A percentile compares a stretch with the other conserved stretches of the same genome.
phyloP scores from a whole-genome alignment of 2,797 vertebrate genomes.

The Schizothorax lantsangensis region DNA sequence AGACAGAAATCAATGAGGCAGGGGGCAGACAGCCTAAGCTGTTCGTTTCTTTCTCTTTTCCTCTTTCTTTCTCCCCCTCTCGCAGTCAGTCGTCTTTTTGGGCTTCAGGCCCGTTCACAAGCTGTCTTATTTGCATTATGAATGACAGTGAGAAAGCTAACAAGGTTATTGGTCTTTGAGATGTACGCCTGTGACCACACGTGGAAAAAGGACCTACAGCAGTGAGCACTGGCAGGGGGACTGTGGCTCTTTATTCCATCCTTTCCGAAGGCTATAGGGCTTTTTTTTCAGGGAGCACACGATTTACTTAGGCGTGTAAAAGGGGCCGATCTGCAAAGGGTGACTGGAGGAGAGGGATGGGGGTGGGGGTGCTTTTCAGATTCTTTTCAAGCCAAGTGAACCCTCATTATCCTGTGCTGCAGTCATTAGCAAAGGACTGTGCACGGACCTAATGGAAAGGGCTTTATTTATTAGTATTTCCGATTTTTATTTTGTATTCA shows the following conservation, averaged over 20 bases:
- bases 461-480: conserved; percentile 73
- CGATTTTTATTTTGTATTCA: conserved; percentile 57
- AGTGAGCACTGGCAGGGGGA: conserved; percentile 85
- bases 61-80: conserved; percentile 41
- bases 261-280: conserved; percentile 74
- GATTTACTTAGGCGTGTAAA: conserved; percentile 81
- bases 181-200: conserved; percentile 88
- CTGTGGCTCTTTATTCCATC: conserved; percentile 86
- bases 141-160: conserved; percentile 91
- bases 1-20: conserved; percentile 73
- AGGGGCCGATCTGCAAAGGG: conserved; percentile 68
- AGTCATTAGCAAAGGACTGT: conserved; percentile 74
- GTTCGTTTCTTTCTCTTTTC: conserved; percentile 56
- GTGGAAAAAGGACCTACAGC: conserved; percentile 94
- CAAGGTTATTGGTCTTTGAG: conserved; percentile 92
- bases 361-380: conserved; percentile 73
- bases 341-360: conserved; percentile 31
- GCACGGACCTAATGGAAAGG: conserved; percentile 66
- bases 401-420: conserved; percentile 79
- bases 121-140: conserved; percentile 90
- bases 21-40: conserved; percentile 59
- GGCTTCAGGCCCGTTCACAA: conserved; percentile 86
- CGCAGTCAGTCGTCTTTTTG: conserved; percentile 67
- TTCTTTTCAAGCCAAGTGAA: conserved; percentile 80
- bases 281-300: conserved; percentile 75